Percentiles rank a stretch among this genome's conserved stretches.
phyloP scores from a whole-genome alignment of 2,888 invertebrate genomes.

The Seira musarum region DNA sequence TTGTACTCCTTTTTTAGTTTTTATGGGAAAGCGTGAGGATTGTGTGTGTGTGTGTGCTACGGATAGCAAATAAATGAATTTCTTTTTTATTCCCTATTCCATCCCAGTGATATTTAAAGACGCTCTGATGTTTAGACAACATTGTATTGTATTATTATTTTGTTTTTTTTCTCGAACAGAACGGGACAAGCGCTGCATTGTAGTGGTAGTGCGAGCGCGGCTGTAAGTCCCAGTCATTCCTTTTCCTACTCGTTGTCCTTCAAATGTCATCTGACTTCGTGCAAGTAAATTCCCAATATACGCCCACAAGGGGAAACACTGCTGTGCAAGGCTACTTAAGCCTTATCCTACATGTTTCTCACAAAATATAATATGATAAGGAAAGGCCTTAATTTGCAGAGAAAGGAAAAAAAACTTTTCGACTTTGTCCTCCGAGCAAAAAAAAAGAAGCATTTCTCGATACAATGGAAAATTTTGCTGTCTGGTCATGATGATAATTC shows the following conservation, averaged over 20 bases:
- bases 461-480: background rate
- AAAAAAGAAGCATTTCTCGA: background rate
- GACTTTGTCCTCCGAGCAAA: background rate
- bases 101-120: constrained; percentile 32
- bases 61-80: constrained; percentile 33
- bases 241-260: constrained; percentile 40
- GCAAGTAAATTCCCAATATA: constrained; percentile 37
- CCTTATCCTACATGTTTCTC: background rate
- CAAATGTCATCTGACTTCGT: constrained; percentile 50
- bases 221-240: constrained; percentile 25
- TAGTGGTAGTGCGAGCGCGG: background rate
- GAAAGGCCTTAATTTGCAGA: constrained; percentile 7
- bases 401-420: constrained; percentile 14
- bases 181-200: background rate
- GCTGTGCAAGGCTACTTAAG: background rate
- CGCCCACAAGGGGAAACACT: constrained; percentile 36
- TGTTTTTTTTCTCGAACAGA: constrained; percentile 17
- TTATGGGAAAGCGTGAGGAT: constrained; percentile 3
- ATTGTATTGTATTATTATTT: background rate
- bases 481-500: background rate
- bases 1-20: background rate
- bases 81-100: background rate
- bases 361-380: constrained; percentile 3
- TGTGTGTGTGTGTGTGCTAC: background rate
- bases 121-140: background rate